Evolutionary conservation across 2,888 invertebrate species (phyloP), one percentile per base, ranked within the genome.

Genomic region (Poecilus cupreus): DNA sequence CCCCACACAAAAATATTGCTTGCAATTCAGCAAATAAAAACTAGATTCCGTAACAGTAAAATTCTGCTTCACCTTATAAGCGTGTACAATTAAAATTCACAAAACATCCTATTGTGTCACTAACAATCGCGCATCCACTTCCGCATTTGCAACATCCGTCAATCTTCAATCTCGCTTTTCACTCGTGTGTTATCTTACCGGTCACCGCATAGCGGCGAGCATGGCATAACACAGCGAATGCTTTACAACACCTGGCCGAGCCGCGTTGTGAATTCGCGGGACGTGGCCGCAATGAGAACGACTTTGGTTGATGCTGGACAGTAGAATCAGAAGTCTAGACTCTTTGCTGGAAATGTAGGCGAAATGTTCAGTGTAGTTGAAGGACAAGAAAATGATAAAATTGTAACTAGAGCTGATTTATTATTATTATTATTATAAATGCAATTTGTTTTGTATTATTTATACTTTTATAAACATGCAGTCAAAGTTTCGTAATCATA

Each of bases 221-320:
- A n/a, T n/a, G 54, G 43, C 43, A n/a, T 13, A 18, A 13, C 51
- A 51, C 20, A 13, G 13, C 51, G 51, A 20, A 18, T 54, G 54
- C 20, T 22, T 54, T 11, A 24, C 26, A 60, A 60, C 60, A 60
- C 60, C 64, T 68, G 32, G 51, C 16, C 18, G 51, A 8, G 11
- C 10, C 13, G 8, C 18, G 51, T 32, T 37, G 64, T 32, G 64
- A 43, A 18, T 51, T 13, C n/a, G 51, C 13, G 18, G 16, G 11
- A 68, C 64, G 64, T 68, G 32, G 1, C 32, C 37, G 16, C 64
- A 68, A 68, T 68, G 64, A 68, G 64, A 68, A 68, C 32, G 37
- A 68, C 54, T 26, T n/a, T n/a, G n/a, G n/a, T n/a, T n/a, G n/a
- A 46, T 10, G 46, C 13, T 46, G 46, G 13, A 46, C 46, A 46